Evolutionary conservation across 2,797 vertebrate genomes (phyloP).

Genomic region (Aeoliscus strigatus): DNA sequence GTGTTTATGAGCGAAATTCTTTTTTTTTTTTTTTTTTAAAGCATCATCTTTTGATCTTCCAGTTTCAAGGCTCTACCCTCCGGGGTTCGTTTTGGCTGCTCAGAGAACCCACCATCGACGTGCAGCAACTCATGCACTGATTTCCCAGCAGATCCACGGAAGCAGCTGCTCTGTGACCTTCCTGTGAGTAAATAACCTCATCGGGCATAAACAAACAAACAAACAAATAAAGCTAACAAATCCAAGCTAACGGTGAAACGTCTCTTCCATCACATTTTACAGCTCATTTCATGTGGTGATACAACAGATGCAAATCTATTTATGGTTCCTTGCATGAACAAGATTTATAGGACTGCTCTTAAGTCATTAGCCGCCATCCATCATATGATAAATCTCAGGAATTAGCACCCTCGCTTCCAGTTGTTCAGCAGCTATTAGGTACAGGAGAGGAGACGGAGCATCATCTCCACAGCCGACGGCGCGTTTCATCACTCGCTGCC

Average conservation of each 20-base stretch:
- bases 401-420: constrained; percentile 52
- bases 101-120: not conserved
- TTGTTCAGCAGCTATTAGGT: constrained; percentile 56
- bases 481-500: constrained; percentile 11
- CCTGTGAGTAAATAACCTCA: too few relatives aligned
- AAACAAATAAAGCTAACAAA: not conserved
- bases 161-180: not conserved
- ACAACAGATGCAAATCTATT: constrained; percentile 62
- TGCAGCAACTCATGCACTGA: not conserved
- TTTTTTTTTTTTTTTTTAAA: not conserved
- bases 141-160: not conserved
- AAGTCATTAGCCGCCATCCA: constrained; percentile 52
- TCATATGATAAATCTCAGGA: constrained; percentile 60
- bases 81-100: too few relatives aligned
- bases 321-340: constrained; percentile 58
- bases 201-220: too few relatives aligned
- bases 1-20: too few relatives aligned
- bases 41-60: not conserved
- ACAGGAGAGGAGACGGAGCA: constrained; percentile 38
- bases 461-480: constrained; percentile 9
- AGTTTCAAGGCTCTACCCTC: not conserved
- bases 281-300: constrained; percentile 53
- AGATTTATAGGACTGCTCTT: constrained; percentile 69
- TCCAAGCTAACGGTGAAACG: constrained; percentile 46
- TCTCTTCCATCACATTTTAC: constrained; percentile 56